Evolutionary conservation across 2,888 invertebrate genomes (phyloP).

Genomic region (Mantis religiosa): DNA sequence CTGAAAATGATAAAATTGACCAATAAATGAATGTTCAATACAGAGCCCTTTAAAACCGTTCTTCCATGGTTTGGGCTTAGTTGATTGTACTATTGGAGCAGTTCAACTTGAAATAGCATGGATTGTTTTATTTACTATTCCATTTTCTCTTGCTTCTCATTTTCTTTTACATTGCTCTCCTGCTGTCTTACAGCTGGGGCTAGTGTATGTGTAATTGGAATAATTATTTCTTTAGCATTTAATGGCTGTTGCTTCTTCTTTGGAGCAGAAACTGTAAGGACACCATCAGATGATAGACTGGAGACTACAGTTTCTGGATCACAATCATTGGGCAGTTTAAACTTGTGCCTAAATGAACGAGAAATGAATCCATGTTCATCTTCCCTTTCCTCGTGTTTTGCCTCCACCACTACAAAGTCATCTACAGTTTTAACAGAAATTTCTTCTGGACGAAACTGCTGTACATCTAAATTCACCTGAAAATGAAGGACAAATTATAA

Average conservation of each 20-base stretch:
- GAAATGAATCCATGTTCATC: slow-evolving; percentile 42
- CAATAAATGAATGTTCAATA: too few species aligned
- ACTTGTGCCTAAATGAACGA: slow-evolving; percentile 41
- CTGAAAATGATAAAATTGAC: too few species aligned
- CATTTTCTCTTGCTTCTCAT: neutral
- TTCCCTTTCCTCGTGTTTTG: slow-evolving; percentile 41
- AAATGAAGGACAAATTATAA: neutral
- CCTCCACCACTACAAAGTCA: slow-evolving; percentile 39
- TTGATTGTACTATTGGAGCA: too few species aligned
- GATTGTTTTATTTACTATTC: neutral
- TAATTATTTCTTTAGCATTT: neutral
- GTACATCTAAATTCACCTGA: slow-evolving; percentile 39
- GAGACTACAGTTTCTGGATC: slow-evolving; percentile 39
- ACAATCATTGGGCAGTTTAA: slow-evolving; percentile 40
- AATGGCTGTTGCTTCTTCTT: slow-evolving; percentile 30
- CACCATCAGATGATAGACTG: slow-evolving; percentile 42
- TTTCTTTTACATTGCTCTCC: neutral
- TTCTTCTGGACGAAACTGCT: slow-evolving; percentile 41
- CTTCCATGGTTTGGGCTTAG: too few species aligned
- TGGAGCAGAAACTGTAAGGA: slow-evolving; percentile 43
- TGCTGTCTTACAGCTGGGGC: neutral
- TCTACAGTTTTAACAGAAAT: slow-evolving; percentile 41
- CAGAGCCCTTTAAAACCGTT: too few species aligned
- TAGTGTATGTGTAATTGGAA: slow-evolving; percentile 12
- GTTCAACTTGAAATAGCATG: too few species aligned